A percentile compares a stretch with the other conserved stretches of the same genome.
Evolutionary conservation across 2,797 vertebrate species (phyloP).

Genomic region (Enteromius afrohamiltoni): DNA sequence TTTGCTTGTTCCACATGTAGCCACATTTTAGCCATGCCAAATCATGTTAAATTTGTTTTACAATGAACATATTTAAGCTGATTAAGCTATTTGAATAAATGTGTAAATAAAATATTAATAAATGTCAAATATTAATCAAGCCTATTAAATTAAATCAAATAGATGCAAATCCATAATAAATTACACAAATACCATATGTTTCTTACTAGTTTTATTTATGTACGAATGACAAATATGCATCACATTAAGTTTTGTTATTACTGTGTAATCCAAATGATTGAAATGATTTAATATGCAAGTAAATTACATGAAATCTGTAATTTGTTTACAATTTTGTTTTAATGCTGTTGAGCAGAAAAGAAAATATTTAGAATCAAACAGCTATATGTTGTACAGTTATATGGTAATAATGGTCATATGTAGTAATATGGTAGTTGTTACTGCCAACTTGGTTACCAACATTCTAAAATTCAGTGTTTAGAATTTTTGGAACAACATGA

Average conservation of each 20-base stretch:
- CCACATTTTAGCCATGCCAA: not conserved
- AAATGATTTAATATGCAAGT: not conserved
- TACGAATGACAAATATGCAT: not conserved
- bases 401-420: too few species aligned
- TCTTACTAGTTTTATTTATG: not conserved
- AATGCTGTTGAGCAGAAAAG: not conserved
- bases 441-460: not conserved
- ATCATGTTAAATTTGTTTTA: not conserved
- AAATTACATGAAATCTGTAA: not conserved
- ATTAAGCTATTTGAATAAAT: not conserved
- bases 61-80: not conserved
- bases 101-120: not conserved
- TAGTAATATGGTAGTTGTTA: not conserved
- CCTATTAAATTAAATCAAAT: not conserved
- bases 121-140: not conserved
- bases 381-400: not conserved
- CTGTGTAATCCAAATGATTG: not conserved
- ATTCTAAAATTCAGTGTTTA: not conserved
- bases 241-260: not conserved
- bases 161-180: not conserved
- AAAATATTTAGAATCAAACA: not conserved
- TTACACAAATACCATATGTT: not conserved
- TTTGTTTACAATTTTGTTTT: not conserved
- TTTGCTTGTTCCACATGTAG: not conserved
- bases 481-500: not conserved